Evolutionary conservation across 2,888 invertebrate species (phyloP), one percentile per base, ranked within the genome.

Genomic region (Cheilosia vernalis): DNA sequence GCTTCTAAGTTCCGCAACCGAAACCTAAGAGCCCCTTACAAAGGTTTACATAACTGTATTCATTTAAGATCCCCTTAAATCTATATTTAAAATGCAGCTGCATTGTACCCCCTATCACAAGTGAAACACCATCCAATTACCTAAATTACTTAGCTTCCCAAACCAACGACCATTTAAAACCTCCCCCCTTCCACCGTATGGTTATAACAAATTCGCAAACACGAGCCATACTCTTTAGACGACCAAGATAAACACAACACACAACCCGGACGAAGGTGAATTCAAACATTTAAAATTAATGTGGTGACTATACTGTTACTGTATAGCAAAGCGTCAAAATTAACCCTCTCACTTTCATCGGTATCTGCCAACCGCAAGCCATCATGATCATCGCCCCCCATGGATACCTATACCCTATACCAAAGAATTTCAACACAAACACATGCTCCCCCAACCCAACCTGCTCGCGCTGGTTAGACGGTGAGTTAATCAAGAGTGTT

Each of bases 401-500:
- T 44, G 51, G 56, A 47, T 21, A 24, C 24, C 24, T 24, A 47
- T 15, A 30, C 27, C 19, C 9, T 9, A 2, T 30, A 66, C 40
- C 24, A 7, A 63, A 55, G n/a, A 9, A 21, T 33, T 40, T 40
- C 44, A n/a, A 47, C 33, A 44, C 27, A 44, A 7, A 17, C 55
- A n/a, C 15, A 10, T 40, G 17, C 53, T 10, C 53, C 37, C 30
- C 19, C 19, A 2, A 21, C 17, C 17, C 21, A 13, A 3, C 37
- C 37, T n/a, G 33, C 30, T 21, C 27, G 24, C 33, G 15, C 51
- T 33, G n/a, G 21, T 24, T 40, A 44, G 51, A 61, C 44, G 58
- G 42, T 56, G 58, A 64, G 79, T 79, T 58, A 64, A 72, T 72
- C 64, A 79, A 70, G 64, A 66, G 79, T 72, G 79, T 72, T 72